These are phyloP conservation scores for Diaphora mendica DNA, from an alignment of 2,888 invertebrate genomes.

Conservation along the genomic window DNA sequence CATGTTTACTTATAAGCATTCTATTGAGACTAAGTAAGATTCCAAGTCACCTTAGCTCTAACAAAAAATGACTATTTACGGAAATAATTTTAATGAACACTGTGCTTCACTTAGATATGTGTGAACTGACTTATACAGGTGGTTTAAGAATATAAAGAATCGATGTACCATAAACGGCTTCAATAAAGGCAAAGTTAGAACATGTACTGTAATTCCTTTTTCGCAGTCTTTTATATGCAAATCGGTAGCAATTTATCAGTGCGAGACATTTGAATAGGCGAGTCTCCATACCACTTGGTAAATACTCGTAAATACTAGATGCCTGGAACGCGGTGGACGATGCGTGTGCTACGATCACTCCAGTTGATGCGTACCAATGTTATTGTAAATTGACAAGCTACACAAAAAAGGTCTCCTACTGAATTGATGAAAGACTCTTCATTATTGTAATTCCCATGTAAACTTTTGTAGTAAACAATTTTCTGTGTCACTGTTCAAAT, in stretches of 20 bases:
- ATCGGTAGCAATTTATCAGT: slow-evolving; percentile 80
- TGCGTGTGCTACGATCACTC: slow-evolving; percentile 50
- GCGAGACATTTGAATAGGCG: slow-evolving; percentile 77
- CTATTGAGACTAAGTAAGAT: neutral
- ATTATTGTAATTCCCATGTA: slow-evolving; percentile 47
- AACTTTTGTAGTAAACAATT: slow-evolving; percentile 35
- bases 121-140: neutral
- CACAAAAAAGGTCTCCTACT: slow-evolving; percentile 44
- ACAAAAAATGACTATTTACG: neutral
- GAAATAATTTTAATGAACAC: neutral
- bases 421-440: slow-evolving; percentile 41
- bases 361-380: slow-evolving; percentile 58
- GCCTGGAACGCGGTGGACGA: slow-evolving; percentile 39
- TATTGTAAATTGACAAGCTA: slow-evolving; percentile 55
- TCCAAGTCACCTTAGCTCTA: neutral
- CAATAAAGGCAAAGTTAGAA: slow-evolving; percentile 69
- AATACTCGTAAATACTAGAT: slow-evolving; percentile 59
- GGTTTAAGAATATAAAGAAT: slow-evolving; percentile 51
- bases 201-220: slow-evolving; percentile 66
- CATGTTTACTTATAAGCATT: neutral
- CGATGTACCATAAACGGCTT: slow-evolving; percentile 58
- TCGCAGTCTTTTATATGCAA: slow-evolving; percentile 76
- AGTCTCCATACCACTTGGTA: slow-evolving; percentile 64
- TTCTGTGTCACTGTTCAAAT: slow-evolving; percentile 25
- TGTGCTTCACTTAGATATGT: neutral